Percentiles rank a stretch among this genome's conserved stretches.
Conservation (phyloP, 2,888 invertebrate species). For the Ochropacha duplaris region DNA sequence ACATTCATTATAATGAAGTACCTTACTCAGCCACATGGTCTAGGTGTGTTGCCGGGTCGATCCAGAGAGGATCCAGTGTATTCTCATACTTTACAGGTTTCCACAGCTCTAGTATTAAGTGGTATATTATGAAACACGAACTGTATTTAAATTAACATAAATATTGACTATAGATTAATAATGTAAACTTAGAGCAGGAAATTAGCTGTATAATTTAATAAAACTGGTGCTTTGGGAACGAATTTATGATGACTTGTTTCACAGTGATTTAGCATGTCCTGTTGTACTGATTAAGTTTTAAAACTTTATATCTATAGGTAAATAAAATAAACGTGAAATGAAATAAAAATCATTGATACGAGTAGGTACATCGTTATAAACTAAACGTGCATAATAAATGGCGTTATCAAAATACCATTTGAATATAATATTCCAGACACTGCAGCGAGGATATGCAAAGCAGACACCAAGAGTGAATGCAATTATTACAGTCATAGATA, state of each 20-base stretch:
- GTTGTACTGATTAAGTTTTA: too few species aligned
- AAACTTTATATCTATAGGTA: too few species aligned
- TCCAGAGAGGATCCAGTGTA: slow-evolving; percentile 9
- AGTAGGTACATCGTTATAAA: background rate
- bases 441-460: background rate
- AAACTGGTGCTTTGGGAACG: background rate
- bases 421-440: background rate
- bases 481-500: slow-evolving; percentile 58
- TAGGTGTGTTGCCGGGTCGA: background rate
- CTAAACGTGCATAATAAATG: slow-evolving; percentile 2
- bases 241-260: background rate
- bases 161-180: slow-evolving; percentile 22
- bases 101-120: slow-evolving; percentile 17
- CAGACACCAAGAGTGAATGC: slow-evolving; percentile 36
- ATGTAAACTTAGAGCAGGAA: slow-evolving; percentile 15
- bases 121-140: slow-evolving; percentile 17
- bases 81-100: slow-evolving; percentile 27
- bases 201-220: slow-evolving; percentile 5
- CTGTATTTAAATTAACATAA: slow-evolving; percentile 36
- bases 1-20: slow-evolving; percentile 7
- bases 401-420: slow-evolving; percentile 2
- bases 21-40: slow-evolving; percentile 16
- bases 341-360: background rate
- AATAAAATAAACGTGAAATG: too few species aligned
- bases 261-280: background rate